Base-by-base conservation (phyloP, 2,797 vertebrate genomes). In the Apogon hyalosoma region DNA sequence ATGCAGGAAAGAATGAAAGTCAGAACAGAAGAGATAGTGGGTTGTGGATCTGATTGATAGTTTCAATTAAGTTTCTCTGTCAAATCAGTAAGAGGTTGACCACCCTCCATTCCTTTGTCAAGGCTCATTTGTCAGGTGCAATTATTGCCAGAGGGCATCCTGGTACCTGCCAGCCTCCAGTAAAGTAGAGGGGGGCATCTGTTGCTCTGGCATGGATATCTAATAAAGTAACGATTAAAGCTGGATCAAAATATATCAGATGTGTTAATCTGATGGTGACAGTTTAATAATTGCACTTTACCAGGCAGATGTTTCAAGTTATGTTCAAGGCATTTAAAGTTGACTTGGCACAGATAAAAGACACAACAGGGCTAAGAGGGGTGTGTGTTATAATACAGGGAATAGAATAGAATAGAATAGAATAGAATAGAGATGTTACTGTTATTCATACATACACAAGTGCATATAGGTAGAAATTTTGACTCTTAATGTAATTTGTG, bases 51-150 rank as follows among this genome's bases (percentile, higher is more conserved):
- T 87, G 82, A 89, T 88, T 89, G 88, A 92, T 88, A 73, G 80
- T 86, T 87, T 87, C 86, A 89, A 92, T 90, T 91, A 92, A 83
- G 74, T 79, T 68, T 31, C 60, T 71, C 57, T 55, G 75, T 84
- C 79, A 83, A 80, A 89, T 89, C 76, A 66, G 76, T 60, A 42
- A 67, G 65, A 72, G 84, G 69, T 58, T 77, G 80, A 87, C 83
- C 84, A 78, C 73, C 83, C 68, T 69, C 80, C 63, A 72, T 84
- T 88, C 73, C 51, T 70, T 86, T 83, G 82, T 80, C 81, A 63
- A 63, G 75, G 57, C 77, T 87, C 74, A 80, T 92, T 87, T 87
- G 79, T 90, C 82, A 69, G 77, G 71, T 80, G 76, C 75, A 86
- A 69, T 85, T 81, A 83, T 81, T 77, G 70, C 82, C 75, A 72